Evolutionary conservation across 35 echinoderm and acorn worm species (phyloP).

Genomic region (Diadema setosum): DNA sequence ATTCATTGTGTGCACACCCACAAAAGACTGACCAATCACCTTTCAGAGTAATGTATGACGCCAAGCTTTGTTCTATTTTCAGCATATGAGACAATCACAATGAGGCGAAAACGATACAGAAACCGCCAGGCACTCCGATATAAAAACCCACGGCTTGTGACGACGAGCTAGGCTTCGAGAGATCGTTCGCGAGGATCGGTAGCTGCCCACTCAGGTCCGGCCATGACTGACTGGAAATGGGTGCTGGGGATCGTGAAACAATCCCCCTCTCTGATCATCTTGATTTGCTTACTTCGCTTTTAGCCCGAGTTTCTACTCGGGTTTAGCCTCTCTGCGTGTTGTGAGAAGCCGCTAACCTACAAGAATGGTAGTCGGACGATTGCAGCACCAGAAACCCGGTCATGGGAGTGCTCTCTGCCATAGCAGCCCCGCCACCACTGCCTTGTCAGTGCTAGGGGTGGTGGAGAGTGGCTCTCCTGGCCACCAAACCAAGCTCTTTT

Average conservation of each 20-base stretch:
- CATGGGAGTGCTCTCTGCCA: not conserved
- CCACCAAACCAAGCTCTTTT: not conserved
- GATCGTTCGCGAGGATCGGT: not conserved
- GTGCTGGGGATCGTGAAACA: not conserved
- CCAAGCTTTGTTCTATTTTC: too few species aligned
- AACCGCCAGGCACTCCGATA: too few species aligned
- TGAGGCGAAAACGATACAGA: too few species aligned
- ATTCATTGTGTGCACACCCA: too few species aligned
- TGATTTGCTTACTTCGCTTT: not conserved
- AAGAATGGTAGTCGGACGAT: not conserved
- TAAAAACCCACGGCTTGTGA: not conserved
- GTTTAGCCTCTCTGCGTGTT: not conserved
- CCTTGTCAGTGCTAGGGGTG: not conserved
- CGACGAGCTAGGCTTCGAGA: not conserved
- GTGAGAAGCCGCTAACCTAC: not conserved
- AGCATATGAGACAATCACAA: too few species aligned
- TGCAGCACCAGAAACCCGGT: not conserved
- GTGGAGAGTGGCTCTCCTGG: not conserved
- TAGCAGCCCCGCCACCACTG: not conserved
- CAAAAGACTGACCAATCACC: too few species aligned
- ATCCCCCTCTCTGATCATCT: not conserved
- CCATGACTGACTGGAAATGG: not conserved
- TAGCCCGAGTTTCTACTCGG: constrained; percentile 1
- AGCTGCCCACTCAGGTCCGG: not conserved
- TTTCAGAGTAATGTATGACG: too few species aligned